Evolutionary conservation across 1,140 invertebrate species (phyloP).

Genomic region (Mercenaria mercenaria): DNA sequence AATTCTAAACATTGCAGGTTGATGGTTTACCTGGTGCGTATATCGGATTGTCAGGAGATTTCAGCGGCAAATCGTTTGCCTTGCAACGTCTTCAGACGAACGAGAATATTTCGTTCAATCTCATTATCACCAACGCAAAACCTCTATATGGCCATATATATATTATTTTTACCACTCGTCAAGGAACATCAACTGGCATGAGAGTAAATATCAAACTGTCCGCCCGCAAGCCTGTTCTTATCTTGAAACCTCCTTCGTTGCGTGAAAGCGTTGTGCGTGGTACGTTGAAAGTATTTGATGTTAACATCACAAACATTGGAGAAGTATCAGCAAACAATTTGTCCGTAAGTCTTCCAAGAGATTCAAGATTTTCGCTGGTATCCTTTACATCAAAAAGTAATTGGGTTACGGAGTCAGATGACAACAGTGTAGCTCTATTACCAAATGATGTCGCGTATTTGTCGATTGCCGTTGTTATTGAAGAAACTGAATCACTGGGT

Average conservation of each 20-base stretch:
- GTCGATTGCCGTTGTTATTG: constrained; percentile 5
- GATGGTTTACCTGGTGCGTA: constrained; percentile 1
- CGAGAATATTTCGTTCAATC: constrained; percentile 23
- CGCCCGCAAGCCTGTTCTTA: constrained; percentile 38
- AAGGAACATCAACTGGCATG: constrained; percentile 22
- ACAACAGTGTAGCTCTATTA: constrained; percentile 30
- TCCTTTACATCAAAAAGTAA: constrained; percentile 48
- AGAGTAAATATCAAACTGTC: constrained; percentile 37
- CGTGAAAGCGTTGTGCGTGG: constrained; percentile 28
- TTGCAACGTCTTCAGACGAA: not conserved
- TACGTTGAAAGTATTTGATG: constrained; percentile 23
- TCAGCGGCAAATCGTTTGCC: not conserved
- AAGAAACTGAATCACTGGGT: constrained; percentile 43
- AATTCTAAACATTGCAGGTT: not conserved
- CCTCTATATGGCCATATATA: constrained; percentile 38
- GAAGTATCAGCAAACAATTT: constrained; percentile 57
- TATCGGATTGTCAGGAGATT: not conserved
- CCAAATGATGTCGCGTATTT: constrained; percentile 51
- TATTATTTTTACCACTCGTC: constrained; percentile 30
- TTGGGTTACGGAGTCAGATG: constrained; percentile 1
- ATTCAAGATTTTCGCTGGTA: constrained; percentile 43
- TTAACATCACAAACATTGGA: constrained; percentile 68
- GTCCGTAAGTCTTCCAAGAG: constrained; percentile 55
- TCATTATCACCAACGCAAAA: constrained; percentile 21
- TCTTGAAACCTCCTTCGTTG: constrained; percentile 2